A percentile compares a stretch with the other conserved stretches of the same genome.
Conservation (phyloP, 92 coral and sea anemone species). For the Phenganax subtilis region DNA sequence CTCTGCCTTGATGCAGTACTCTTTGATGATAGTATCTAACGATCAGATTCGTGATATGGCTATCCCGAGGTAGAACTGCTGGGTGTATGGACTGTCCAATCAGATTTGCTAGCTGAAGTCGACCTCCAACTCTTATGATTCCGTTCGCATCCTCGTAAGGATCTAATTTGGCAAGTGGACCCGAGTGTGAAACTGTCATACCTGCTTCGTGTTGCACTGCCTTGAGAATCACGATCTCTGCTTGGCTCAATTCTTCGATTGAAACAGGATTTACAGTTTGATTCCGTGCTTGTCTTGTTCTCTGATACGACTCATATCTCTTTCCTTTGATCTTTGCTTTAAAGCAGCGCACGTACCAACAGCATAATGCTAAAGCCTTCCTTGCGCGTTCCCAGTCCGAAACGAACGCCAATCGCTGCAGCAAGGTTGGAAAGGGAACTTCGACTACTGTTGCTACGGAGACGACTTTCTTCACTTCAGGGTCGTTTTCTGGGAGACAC, state of each 20-base stretch:
- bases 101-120: slow-evolving; percentile 12
- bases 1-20: slow-evolving; percentile 32
- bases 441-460: slow-evolving; percentile 28
- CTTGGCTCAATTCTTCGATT: slow-evolving; percentile 11
- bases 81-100: slow-evolving; percentile 5
- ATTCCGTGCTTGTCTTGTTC: background rate
- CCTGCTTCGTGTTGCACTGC: too few species aligned
- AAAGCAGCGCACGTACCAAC: slow-evolving; percentile 1
- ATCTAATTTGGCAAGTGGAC: slow-evolving; percentile 2
- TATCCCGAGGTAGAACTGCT: slow-evolving; percentile 1
- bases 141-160: slow-evolving; percentile 22
- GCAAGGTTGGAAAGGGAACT: slow-evolving; percentile 17
- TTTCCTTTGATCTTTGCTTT: background rate
- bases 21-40: slow-evolving; percentile 17
- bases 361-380: slow-evolving; percentile 33
- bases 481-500: slow-evolving; percentile 39
- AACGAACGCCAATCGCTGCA: slow-evolving; percentile 21
- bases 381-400: slow-evolving; percentile 26
- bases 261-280: background rate
- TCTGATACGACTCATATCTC: background rate
- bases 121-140: slow-evolving; percentile 33
- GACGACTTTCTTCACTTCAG: slow-evolving; percentile 45
- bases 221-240: background rate
- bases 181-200: too few species aligned
- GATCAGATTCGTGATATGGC: slow-evolving; percentile 24